Percentiles rank a stretch among this genome's conserved stretches.
Evolutionary conservation across 2,113 vertebrate genomes (phyloP).

Genomic region (Mirza zaza): DNA sequence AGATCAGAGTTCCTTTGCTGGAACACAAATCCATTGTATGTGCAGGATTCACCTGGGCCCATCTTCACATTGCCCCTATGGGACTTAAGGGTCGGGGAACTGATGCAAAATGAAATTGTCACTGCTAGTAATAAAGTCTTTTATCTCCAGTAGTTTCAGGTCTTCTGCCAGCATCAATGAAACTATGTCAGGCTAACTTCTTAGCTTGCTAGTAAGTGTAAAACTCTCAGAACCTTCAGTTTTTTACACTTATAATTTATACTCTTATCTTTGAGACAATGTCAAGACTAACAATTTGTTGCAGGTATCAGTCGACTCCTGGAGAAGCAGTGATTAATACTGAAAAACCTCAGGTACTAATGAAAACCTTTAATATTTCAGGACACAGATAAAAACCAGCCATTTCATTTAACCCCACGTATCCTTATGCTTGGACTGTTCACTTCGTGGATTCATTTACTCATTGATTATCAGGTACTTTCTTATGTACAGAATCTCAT

Average conservation of each 20-base stretch:
- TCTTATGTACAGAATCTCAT: background rate
- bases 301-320: background rate
- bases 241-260: background rate
- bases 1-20: background rate
- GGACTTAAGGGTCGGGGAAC: background rate
- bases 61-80: background rate
- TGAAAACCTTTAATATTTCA: constrained; percentile 18
- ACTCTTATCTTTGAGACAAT: background rate
- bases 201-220: background rate
- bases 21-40: background rate
- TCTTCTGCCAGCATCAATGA: background rate
- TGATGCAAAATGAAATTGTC: background rate
- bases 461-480: background rate
- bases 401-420: background rate
- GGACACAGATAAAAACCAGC: background rate
- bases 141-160: background rate
- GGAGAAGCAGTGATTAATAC: background rate
- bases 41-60: background rate
- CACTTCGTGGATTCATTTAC: background rate
- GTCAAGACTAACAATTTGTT: background rate
- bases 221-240: background rate
- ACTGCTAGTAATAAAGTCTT: background rate
- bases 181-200: background rate
- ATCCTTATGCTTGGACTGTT: background rate
- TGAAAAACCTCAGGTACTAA: background rate